Evolutionary conservation across 2,888 invertebrate species (phyloP), one percentile per base, ranked within the genome.

Genomic region (Dicycla oo): DNA sequence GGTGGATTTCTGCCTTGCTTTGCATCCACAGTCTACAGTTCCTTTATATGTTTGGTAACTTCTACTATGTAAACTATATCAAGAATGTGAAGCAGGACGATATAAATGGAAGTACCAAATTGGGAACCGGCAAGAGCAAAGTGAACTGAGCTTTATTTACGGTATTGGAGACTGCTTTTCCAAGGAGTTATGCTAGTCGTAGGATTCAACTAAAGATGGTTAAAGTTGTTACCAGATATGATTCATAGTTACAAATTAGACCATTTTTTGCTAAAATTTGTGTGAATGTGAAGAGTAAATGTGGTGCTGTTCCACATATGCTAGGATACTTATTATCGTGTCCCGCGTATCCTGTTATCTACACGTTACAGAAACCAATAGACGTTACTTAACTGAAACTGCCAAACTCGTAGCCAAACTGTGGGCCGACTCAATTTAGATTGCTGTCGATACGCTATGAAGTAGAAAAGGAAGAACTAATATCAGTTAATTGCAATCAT

Each of bases 11-110:
- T n/a, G 0, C 20, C 0, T 0, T 26, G 0, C 68, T 87, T 1
- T 47, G 74, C 40, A 0, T 86, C 0, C 43, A 64, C 30, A 20
- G 73, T 7, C 4, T 84, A 0, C 80, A 85, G 0, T 88, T 88
- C 43, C 20, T 87, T 0, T 88, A 86, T n/a, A 81, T 88, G 84
- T 88, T 88, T 61, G 87, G 89, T 2, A 75, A 68, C 13, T 88
- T 88, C 34, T 88, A 88, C 65, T 86, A 87, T 18, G 56, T 61
- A 0, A 82, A 38, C n/a, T 88, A 88, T 56, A 56, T 87, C 5
- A 80, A 78, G 53, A 47, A 10, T 1, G 2, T 56, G 4, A 54
- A 64, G 53, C 54, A 45, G 0, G 18, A 56, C 1, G 26, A 15
- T 0, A 34, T 45, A 20, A 75, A 75, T 34, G 71, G 67, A 38